Conservation (phyloP, 2,113 vertebrate species). For the Anguilla japonica region DNA sequence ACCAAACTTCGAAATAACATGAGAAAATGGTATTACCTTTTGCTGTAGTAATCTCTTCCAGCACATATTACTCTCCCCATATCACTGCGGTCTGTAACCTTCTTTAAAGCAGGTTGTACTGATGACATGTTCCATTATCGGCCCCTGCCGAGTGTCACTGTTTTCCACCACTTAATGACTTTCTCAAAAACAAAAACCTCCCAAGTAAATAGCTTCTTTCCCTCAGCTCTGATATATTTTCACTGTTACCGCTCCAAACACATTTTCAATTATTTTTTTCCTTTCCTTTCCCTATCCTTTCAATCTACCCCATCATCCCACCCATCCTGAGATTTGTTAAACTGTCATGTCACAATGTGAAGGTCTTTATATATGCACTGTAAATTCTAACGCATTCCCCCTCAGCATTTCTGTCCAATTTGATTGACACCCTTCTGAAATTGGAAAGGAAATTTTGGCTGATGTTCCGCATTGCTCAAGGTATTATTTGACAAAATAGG, state of each 20-base stretch:
- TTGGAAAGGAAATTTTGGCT: not conserved
- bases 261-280: conserved; percentile 9
- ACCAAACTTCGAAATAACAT: not conserved
- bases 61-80: not conserved
- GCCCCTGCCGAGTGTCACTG: not conserved
- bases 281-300: not conserved
- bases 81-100: not conserved
- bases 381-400: not conserved
- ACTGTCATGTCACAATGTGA: not conserved
- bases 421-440: too few species aligned
- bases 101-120: not conserved
- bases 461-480: not conserved
- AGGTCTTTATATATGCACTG: not conserved
- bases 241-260: not conserved
- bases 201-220: not conserved
- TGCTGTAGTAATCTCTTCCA: not conserved
- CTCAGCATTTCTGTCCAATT: too few species aligned
- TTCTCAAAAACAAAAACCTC: conserved; percentile 8
- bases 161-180: not conserved
- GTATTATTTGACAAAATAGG: not conserved
- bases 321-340: not conserved
- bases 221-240: not conserved
- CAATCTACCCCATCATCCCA: not conserved
- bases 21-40: not conserved
- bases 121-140: not conserved